Evolutionary conservation across 2,888 invertebrate species (phyloP).

Genomic region (Chrysolina americana): DNA sequence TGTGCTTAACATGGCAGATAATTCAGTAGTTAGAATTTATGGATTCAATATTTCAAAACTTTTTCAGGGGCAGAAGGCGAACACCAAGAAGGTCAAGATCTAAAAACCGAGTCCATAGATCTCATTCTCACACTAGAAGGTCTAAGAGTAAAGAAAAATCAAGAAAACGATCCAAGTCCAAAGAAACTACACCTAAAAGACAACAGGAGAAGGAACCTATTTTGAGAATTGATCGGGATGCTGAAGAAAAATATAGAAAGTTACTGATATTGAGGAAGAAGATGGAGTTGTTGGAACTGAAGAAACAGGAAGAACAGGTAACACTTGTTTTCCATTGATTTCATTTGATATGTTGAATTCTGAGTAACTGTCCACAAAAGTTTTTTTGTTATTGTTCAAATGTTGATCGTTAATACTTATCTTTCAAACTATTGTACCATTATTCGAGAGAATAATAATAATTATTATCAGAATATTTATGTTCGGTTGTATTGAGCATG

Average conservation of each 20-base stretch:
- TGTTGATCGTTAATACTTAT: too few relatives aligned
- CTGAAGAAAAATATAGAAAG: slow-evolving; percentile 65
- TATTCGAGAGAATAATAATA: too few relatives aligned
- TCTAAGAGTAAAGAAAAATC: slow-evolving; percentile 48
- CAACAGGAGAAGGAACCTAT: slow-evolving; percentile 48
- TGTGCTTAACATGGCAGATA: too few relatives aligned
- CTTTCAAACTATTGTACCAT: too few relatives aligned
- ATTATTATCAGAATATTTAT: too few relatives aligned
- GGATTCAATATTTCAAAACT: not conserved
- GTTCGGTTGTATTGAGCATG: too few relatives aligned
- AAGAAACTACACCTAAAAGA: slow-evolving; percentile 38
- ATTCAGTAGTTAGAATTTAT: too few relatives aligned
- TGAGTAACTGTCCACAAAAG: too few relatives aligned
- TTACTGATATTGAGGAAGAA: slow-evolving; percentile 74
- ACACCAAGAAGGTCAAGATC: slow-evolving; percentile 59
- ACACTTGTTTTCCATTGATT: not conserved
- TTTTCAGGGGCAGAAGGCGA: slow-evolving; percentile 40
- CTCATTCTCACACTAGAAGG: slow-evolving; percentile 38
- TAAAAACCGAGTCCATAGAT: slow-evolving; percentile 55
- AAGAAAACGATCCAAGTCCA: slow-evolving; percentile 48
- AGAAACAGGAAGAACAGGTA: slow-evolving; percentile 70
- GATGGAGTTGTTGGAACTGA: slow-evolving; percentile 74
- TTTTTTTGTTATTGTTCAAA: too few relatives aligned
- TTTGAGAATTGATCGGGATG: slow-evolving; percentile 59
- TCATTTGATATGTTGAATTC: not conserved